These are phyloP conservation scores for Murina feae DNA, from an alignment of 2,113 vertebrate species.

Conservation along the genomic window DNA sequence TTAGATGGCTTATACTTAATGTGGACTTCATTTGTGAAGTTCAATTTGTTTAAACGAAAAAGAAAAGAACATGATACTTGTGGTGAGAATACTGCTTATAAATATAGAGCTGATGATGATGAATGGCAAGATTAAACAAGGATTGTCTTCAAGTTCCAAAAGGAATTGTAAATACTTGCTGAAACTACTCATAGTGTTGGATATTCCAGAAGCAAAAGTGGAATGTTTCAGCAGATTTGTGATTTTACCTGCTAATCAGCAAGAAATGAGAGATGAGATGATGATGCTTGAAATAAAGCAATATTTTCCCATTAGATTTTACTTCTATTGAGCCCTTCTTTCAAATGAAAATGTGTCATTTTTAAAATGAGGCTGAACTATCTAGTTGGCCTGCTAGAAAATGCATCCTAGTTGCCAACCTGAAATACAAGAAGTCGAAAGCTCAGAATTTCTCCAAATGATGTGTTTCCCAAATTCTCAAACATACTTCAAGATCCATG, in stretches of 20 bases:
- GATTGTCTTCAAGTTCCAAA: neutral
- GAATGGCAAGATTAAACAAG: neutral
- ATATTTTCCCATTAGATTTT: neutral
- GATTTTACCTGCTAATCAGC: slow-evolving; percentile 6
- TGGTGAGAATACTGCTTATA: neutral
- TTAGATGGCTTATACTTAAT: neutral
- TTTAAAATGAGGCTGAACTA: slow-evolving; percentile 20
- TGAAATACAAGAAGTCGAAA: slow-evolving; percentile 33
- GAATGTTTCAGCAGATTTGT: neutral
- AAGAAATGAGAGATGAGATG: neutral
- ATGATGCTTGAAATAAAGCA: neutral
- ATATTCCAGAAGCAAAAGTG: slow-evolving; percentile 41
- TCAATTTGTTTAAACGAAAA: neutral
- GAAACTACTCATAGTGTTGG: neutral
- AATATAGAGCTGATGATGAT: neutral
- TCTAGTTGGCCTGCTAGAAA: slow-evolving; percentile 13
- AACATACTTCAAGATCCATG: slow-evolving; percentile 6
- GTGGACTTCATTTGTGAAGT: neutral
- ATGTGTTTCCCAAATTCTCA: slow-evolving; percentile 44
- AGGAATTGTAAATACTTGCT: slow-evolving; percentile 14
- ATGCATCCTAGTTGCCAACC: slow-evolving; percentile 8
- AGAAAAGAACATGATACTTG: neutral
- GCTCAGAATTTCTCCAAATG: slow-evolving; percentile 25
- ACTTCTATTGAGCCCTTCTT: neutral
- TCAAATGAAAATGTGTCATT: slow-evolving; percentile 11